phyloP scores from a whole-genome alignment of 2,888 invertebrate genomes.

The Pyralis farinalis region DNA sequence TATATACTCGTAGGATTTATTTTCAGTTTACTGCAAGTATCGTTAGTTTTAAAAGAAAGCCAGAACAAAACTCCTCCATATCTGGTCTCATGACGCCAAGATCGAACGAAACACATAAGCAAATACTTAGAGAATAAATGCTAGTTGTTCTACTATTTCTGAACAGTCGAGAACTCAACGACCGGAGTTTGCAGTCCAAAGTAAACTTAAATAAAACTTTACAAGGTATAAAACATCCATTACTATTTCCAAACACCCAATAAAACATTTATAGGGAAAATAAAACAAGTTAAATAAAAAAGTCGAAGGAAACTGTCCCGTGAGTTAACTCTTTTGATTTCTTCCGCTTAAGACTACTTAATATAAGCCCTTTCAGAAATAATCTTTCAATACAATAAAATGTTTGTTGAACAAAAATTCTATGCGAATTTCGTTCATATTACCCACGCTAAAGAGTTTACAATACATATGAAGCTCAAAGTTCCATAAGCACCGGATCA shows the following conservation, averaged over 20 bases:
- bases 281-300: conserved; percentile 35
- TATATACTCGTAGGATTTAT: too few species aligned
- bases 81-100: not conserved
- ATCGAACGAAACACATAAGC: conserved; percentile 2
- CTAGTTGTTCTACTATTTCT: conserved; percentile 1
- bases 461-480: not conserved
- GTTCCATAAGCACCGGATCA: not conserved
- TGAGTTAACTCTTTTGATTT: conserved; percentile 30
- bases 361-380: conserved; percentile 8
- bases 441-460: not conserved
- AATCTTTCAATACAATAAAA: not conserved
- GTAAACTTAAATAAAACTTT: conserved; percentile 31
- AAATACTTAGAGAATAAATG: conserved; percentile 3
- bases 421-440: not conserved
- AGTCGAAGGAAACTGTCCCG: conserved; percentile 26
- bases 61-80: not conserved
- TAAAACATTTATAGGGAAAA: conserved; percentile 49
- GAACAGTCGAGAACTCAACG: conserved; percentile 20
- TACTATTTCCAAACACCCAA: conserved; percentile 33
- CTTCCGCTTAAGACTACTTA: conserved; percentile 24
- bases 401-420: not conserved
- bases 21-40: not conserved
- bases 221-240: conserved; percentile 20
- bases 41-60: not conserved
- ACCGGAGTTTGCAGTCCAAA: conserved; percentile 29